These are phyloP conservation scores for Stictonetta naevosa DNA, from an alignment of 2,113 vertebrate species.

Conservation along the genomic window DNA sequence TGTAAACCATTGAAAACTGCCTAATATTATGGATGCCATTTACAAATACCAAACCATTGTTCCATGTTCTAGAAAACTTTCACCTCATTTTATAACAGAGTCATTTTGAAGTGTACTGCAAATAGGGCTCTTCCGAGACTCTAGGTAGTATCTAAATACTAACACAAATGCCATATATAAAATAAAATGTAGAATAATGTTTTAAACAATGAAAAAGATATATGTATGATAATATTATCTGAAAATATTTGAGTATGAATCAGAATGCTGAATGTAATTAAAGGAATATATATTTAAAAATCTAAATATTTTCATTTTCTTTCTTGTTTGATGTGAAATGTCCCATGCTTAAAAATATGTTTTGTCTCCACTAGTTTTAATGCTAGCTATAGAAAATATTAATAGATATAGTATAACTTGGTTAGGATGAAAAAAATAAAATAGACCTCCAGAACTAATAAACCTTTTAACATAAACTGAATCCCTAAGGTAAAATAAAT, in stretches of 20 bases:
- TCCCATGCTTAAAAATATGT: constrained; percentile 42
- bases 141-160: background rate
- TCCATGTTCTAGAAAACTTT: constrained; percentile 7
- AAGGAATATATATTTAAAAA: background rate
- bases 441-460: background rate
- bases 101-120: background rate
- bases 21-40: background rate
- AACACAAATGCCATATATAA: background rate
- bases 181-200: background rate
- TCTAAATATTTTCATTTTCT: constrained; percentile 16
- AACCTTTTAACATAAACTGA: constrained; percentile 12
- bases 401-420: constrained; percentile 13
- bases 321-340: constrained; percentile 43
- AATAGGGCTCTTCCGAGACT: background rate
- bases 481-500: background rate
- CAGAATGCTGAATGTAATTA: background rate
- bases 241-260: background rate
- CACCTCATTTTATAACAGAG: background rate
- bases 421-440: constrained; percentile 18
- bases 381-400: constrained; percentile 35
- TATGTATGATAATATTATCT: background rate
- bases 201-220: background rate
- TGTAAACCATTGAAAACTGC: background rate
- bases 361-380: constrained; percentile 30
- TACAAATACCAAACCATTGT: background rate